Base-by-base conservation (phyloP, 2,888 invertebrate genomes). In the Eupithecia vulgata region DNA sequence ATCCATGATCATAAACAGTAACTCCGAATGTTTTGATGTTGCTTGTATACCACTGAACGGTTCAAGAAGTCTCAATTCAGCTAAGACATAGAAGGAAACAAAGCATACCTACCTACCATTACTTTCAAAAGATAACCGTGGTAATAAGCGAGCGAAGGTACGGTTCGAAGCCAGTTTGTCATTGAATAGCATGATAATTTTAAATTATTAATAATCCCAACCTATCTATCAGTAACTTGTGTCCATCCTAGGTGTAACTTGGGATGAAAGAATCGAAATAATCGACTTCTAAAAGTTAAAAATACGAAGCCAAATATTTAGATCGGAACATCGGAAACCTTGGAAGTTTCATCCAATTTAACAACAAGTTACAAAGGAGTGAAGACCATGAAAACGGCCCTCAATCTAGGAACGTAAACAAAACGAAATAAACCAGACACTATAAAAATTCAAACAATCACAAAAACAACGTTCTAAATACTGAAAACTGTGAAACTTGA, bases 391-490 rank as follows among this genome's bases (percentile, higher is more conserved):
- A 74, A 78, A 78, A 30, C 61, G 67, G 72, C 76, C 67, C 77
- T 79, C 73, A 76, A 76, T 75, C 79, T 78, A 37, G 35, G 67
- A 68, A 73, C 72, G 64, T 68, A 79, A 79, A 81, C 77, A 76
- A 74, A 71, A 57, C 34, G 34, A 80, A 76, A 77, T 73, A 78
- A 80, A 78, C 77, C 81, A 81, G 80, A 78, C 73, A 30, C 69
- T 72, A 71, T 74, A 74, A 76, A 71, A 68, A 65, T 68, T 30
- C 62, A 77, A 77, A 78, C 82, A 81, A 81, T 80, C 81, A 78
- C 67, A 75, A 79, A 81, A 78, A 76, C 76, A 79, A 78, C 70
- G 79, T 71, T 71, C 62, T 69, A 75, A 73, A 71, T 70, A 64
- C 71, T 67, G 68, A 82, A 83, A 61, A 61, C 30, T 34, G 61